Percentiles rank a stretch among this genome's conserved stretches.
phyloP scores from a whole-genome alignment of 2,888 invertebrate genomes.

The Quadroppia sp. region DNA sequence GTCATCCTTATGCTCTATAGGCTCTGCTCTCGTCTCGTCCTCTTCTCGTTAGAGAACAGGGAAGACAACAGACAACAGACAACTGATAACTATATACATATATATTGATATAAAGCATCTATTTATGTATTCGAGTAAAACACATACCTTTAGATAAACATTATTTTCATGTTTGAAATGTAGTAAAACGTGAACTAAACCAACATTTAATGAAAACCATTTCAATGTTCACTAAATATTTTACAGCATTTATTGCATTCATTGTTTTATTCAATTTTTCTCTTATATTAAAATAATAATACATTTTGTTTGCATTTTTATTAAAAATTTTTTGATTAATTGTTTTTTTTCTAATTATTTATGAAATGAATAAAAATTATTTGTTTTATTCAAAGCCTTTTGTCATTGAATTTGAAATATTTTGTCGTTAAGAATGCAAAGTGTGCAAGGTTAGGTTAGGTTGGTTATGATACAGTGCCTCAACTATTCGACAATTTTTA shows the following conservation, averaged over 20 bases:
- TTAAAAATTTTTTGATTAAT: no score
- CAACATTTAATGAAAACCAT: slow-evolving; percentile 20
- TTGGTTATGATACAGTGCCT: no score
- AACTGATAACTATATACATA: slow-evolving; percentile 29
- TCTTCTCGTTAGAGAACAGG: not conserved
- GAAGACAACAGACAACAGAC: not conserved
- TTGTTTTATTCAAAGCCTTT: no score
- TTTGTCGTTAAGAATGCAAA: no score
- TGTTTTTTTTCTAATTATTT: no score
- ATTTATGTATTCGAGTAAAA: not conserved
- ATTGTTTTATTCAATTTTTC: not conserved
- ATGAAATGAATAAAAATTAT: no score
- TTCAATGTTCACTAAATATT: not conserved
- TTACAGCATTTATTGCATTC: not conserved
- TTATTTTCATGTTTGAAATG: slow-evolving; percentile 21
- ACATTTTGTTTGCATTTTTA: no score
- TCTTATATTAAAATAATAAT: not conserved
- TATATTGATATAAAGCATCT: not conserved
- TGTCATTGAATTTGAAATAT: no score
- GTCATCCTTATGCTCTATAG: not conserved
- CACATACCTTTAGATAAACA: slow-evolving; percentile 29
- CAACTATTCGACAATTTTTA: no score
- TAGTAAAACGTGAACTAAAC: slow-evolving; percentile 28
- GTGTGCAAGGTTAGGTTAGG: no score
- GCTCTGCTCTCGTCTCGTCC: not conserved